These are phyloP conservation scores for Syngnathus scovelli DNA, from an alignment of 2,113 vertebrate species.

Conservation along the genomic window DNA sequence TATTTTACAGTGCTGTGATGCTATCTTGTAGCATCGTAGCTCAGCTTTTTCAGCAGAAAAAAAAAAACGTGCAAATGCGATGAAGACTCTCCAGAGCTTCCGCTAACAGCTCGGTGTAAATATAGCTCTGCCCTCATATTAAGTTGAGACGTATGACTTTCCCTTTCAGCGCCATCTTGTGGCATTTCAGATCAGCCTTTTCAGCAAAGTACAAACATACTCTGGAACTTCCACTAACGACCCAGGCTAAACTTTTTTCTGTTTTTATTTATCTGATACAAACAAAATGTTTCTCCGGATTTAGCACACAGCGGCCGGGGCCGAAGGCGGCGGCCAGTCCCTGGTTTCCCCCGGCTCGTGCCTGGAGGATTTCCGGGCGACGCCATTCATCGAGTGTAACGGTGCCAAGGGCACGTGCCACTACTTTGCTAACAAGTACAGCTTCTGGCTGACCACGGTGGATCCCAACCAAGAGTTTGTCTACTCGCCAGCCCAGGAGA, in stretches of 20 bases:
- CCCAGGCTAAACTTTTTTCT: too few species aligned
- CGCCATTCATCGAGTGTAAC: conserved; percentile 94
- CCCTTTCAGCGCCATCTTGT: too few species aligned
- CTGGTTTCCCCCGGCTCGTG: conserved; percentile 92
- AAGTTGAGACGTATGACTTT: too few species aligned
- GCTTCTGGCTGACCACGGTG: conserved; percentile 91
- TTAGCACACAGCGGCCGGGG: conserved; percentile 88
- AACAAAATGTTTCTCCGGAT: conserved; percentile 4
- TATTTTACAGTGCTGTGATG: too few species aligned
- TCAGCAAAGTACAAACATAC: not conserved
- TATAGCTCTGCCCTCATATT: too few species aligned
- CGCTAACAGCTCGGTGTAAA: too few species aligned
- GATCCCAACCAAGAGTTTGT: conserved; percentile 76
- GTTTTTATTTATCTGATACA: too few species aligned
- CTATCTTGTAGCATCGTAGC: too few species aligned
- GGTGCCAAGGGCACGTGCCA: conserved; percentile 87
- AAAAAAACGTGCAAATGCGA: too few species aligned
- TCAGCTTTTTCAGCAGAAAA: too few species aligned
- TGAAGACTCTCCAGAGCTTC: too few species aligned
- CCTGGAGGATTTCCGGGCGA: conserved; percentile 90
- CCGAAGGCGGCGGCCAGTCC: conserved; percentile 89
- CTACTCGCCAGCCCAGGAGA: conserved; percentile 70
- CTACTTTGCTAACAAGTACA: conserved; percentile 95
- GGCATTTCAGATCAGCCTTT: not conserved
- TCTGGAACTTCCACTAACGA: not conserved